These are phyloP conservation scores for Nanorana parkeri DNA, from an alignment of 2,113 vertebrate genomes.

Conservation along the genomic window DNA sequence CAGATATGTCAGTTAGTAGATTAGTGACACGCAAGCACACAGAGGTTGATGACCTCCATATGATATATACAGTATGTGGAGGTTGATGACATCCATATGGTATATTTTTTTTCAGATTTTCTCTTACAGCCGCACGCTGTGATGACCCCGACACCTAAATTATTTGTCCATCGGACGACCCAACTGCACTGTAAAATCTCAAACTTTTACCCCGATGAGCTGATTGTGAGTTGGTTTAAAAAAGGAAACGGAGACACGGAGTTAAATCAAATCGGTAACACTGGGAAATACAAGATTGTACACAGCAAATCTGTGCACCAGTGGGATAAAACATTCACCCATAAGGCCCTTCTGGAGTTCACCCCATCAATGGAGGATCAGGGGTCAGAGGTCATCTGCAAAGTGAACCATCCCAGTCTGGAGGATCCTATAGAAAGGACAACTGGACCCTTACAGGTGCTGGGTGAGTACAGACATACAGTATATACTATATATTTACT, in stretches of 20 bases:
- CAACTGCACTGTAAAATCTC: conserved; percentile 9
- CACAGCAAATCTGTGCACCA: background rate
- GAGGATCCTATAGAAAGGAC: no score
- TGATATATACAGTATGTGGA: no score
- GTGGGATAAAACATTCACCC: background rate
- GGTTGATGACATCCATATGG: no score
- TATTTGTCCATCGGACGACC: background rate
- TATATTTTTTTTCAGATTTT: background rate
- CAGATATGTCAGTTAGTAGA: no score
- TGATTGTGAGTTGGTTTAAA: background rate
- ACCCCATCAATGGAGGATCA: no score
- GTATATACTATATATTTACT: no score
- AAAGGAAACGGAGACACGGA: background rate
- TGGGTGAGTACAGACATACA: background rate
- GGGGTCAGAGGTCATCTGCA: no score
- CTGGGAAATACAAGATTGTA: background rate
- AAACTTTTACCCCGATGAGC: no score
- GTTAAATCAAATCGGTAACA: background rate
- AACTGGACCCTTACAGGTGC: background rate
- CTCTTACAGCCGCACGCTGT: background rate
- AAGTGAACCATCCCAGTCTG: no score
- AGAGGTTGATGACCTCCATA: no score
- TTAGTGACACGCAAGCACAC: no score
- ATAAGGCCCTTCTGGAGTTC: no score
- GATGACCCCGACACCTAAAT: background rate